Evolutionary conservation across 2,888 invertebrate species (phyloP), one percentile per base, ranked within the genome.

Genomic region (Lasioglossum figueresi): DNA sequence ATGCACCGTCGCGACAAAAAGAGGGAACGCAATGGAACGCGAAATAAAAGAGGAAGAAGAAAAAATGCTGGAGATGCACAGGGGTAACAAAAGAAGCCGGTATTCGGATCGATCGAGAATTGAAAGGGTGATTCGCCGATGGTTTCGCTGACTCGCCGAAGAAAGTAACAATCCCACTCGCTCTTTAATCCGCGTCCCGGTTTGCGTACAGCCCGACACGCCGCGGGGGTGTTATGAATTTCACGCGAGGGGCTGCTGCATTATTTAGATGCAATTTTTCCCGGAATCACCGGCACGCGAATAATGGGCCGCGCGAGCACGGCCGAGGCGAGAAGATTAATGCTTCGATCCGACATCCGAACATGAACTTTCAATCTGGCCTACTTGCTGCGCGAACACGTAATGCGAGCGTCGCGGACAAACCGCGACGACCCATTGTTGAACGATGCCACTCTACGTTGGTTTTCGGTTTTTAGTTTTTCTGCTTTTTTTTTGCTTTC

Each of bases 201-300:
- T 12, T 4, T 10, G 56, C n/a, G 66, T 31, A 81, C 72, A 77
- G 82, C 31, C 31, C 63, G 31, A 14, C 63, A 16, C 85, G 70
- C 48, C 37, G 70, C 12, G 56, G 34, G 59, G 27, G 45, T 73
- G 31, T 56, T 80, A 74, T 82, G 83, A 88, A 89, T 86, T 76
- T 87, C 74, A 72, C 43, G 76, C 66, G 66, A 43, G 48, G 59
- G 80, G 48, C n/a, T 12, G 45, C 43, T 84, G 82, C 84, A 90
- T 90, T 90, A 88, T 89, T 88, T 87, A 88, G 88, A 88, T 80
- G 87, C 89, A 90, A 90, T 90, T 88, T 85, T 84, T 84, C 83
- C 83, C 52, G 45, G 70, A 76, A 82, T 86, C 87, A 76, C 70
- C 63, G 74, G 63, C 75, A 72, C 73, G 71, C 80, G 76, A 83